Conservation (phyloP, 2,888 invertebrate species). For the Nemurella pictetii region DNA sequence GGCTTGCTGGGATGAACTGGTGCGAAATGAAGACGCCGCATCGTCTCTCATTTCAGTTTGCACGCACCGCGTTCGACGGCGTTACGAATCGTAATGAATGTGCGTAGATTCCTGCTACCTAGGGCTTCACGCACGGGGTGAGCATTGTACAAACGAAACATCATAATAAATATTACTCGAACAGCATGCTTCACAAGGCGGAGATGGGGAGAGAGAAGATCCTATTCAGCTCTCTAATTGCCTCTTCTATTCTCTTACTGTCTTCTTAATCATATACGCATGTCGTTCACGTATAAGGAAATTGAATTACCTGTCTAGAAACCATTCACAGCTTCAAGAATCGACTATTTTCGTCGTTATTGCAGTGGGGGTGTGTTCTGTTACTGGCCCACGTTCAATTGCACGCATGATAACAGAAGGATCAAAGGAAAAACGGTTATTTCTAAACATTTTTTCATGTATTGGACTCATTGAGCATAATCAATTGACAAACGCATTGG, state of each 20-base stretch:
- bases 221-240: neutral
- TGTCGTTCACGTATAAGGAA: neutral
- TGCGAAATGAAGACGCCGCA: neutral
- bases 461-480: too few species aligned
- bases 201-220: neutral
- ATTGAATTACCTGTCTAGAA: neutral
- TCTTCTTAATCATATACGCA: neutral
- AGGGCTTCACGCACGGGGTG: neutral
- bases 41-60: neutral
- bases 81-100: constrained; percentile 34
- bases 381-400: too few species aligned
- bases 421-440: neutral
- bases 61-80: constrained; percentile 16
- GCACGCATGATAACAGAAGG: neutral
- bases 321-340: neutral
- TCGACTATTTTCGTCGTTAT: neutral
- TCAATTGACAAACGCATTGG: too few species aligned
- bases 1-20: neutral
- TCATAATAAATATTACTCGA: constrained; percentile 23
- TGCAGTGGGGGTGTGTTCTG: neutral
- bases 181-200: neutral
- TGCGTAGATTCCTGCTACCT: too few species aligned
- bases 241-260: neutral
- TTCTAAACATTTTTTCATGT: neutral
- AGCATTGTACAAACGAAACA: neutral